Conservation (phyloP, 2,888 invertebrate species). For the Dynastes hyllus region DNA sequence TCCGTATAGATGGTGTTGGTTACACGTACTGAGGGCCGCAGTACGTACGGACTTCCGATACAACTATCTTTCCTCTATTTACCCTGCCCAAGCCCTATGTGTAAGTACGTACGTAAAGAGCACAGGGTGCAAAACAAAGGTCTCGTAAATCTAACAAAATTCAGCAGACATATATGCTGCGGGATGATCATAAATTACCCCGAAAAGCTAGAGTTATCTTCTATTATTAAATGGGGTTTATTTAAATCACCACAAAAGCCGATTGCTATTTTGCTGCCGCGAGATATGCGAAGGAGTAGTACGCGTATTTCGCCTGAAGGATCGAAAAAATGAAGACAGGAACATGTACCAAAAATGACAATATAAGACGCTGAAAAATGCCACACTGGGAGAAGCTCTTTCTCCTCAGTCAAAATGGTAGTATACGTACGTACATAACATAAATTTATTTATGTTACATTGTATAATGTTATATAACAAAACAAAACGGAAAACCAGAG, state of each 20-base stretch:
- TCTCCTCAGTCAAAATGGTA: not conserved
- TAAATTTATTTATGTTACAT: not conserved
- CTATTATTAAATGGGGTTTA: slow-evolving; percentile 51
- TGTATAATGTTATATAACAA: not conserved
- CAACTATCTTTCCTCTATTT: slow-evolving; percentile 30
- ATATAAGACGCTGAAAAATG: slow-evolving; percentile 4
- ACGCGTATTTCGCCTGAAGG: slow-evolving; percentile 1
- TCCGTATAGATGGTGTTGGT: slow-evolving; percentile 21
- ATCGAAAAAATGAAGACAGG: slow-evolving; percentile 1
- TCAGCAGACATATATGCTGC: slow-evolving; percentile 46
- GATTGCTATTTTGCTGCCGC: slow-evolving; percentile 48
- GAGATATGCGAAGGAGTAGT: not conserved
- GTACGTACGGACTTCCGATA: slow-evolving; percentile 34
- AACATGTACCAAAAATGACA: slow-evolving; percentile 11
- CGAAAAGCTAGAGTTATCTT: slow-evolving; percentile 46
- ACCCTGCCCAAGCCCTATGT: not conserved
- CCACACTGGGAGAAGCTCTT: not conserved
- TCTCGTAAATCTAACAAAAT: slow-evolving; percentile 51
- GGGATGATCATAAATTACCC: slow-evolving; percentile 52
- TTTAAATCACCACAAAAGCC: slow-evolving; percentile 50
- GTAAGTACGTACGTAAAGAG: not conserved
- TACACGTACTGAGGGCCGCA: slow-evolving; percentile 11
- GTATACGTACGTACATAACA: not conserved
- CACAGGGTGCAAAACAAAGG: slow-evolving; percentile 44
- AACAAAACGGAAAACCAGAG: too few relatives aligned